These are phyloP conservation scores for Nudaria mundana DNA, from an alignment of 2,888 invertebrate species.

Conservation along the genomic window DNA sequence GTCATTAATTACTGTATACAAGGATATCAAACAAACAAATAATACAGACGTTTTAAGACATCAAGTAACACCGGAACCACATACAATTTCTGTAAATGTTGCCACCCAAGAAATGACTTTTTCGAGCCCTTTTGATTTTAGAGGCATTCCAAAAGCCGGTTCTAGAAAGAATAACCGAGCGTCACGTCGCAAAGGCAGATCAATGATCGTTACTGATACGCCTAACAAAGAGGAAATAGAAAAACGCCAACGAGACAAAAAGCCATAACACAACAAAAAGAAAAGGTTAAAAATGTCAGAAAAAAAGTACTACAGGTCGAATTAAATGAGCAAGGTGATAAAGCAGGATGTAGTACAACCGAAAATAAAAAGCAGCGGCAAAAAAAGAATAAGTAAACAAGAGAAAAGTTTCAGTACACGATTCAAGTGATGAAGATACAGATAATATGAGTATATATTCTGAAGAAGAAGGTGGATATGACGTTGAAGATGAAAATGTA, in stretches of 20 bases:
- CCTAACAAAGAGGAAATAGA: conserved; percentile 31
- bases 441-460: conserved; percentile 17
- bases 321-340: too few relatives aligned
- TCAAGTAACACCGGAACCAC: too few relatives aligned
- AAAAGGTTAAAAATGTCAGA: conserved; percentile 3
- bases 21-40: too few relatives aligned
- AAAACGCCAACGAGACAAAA: conserved; percentile 4
- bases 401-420: too few relatives aligned
- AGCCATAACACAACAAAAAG: neutral
- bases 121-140: conserved; percentile 24
- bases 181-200: conserved; percentile 28
- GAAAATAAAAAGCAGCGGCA: conserved; percentile 13
- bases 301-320: too few relatives aligned
- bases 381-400: conserved; percentile 21
- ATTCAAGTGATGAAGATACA: conserved; percentile 22
- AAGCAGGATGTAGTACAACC: too few relatives aligned
- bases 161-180: conserved; percentile 23
- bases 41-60: too few relatives aligned
- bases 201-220: conserved; percentile 37
- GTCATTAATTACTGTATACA: neutral
- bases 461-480: neutral
- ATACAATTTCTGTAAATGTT: too few relatives aligned
- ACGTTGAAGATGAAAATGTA: neutral
- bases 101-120: too few relatives aligned
- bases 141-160: conserved; percentile 29